Conservation (phyloP, 1,140 invertebrate species). For the Sitophilus oryzae region DNA sequence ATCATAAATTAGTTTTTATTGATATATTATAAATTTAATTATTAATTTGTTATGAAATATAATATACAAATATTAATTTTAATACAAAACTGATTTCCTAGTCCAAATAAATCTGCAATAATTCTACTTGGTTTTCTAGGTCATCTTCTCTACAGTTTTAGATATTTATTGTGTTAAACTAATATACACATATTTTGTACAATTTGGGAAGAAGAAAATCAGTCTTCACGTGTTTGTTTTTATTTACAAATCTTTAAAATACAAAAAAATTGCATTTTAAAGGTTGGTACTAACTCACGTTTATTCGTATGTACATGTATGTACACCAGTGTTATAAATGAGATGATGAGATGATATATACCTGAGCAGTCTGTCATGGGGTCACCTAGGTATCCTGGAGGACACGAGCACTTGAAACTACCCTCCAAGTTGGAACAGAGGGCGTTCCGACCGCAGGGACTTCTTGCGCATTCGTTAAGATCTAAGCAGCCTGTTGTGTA, state of each 20-base stretch:
- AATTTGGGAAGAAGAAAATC: constrained; percentile 34
- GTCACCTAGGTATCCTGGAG: constrained; percentile 70
- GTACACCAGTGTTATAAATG: constrained; percentile 23
- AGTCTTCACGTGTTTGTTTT: constrained; percentile 40
- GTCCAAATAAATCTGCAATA: too few relatives aligned
- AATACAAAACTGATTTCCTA: constrained; percentile 16
- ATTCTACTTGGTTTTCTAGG: too few relatives aligned
- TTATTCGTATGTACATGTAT: constrained; percentile 29
- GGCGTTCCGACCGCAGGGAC: constrained; percentile 66
- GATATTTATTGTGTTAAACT: constrained; percentile 6
- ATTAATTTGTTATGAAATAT: too few relatives aligned
- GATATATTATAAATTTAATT: too few relatives aligned
- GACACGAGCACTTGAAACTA: constrained; percentile 68
- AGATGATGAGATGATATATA: constrained; percentile 39
- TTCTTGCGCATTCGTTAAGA: constrained; percentile 61
- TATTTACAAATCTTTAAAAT: constrained; percentile 6
- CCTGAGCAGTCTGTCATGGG: constrained; percentile 63
- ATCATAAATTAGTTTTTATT: too few relatives aligned
- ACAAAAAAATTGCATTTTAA: background rate
- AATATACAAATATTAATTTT: too few relatives aligned
- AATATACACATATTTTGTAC: constrained; percentile 27
- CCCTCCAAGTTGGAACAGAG: constrained; percentile 67
- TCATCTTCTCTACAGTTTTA: too few relatives aligned
- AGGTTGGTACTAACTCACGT: constrained; percentile 17
- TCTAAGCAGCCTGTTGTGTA: constrained; percentile 61